Conservation (phyloP, 2,113 vertebrate species). For the Vombatus ursinus region DNA sequence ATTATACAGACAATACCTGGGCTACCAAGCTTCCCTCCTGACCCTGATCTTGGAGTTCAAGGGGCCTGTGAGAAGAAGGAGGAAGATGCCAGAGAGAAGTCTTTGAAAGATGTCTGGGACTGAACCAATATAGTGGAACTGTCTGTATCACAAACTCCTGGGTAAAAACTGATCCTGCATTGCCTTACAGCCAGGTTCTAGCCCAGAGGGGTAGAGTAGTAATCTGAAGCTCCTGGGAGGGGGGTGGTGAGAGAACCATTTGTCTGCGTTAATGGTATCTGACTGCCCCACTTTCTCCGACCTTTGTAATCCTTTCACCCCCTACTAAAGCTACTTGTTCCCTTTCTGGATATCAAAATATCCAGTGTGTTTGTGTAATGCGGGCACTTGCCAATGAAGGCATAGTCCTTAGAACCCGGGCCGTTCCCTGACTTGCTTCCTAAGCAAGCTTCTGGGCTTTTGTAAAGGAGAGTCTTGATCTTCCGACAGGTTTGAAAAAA, state of each 20-base stretch:
- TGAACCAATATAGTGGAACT: background rate
- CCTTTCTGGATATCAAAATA: background rate
- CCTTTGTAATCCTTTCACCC: background rate
- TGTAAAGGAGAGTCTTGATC: background rate
- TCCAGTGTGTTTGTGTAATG: background rate
- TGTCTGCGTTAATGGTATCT: background rate
- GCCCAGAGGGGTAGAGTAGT: background rate
- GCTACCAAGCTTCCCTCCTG: background rate
- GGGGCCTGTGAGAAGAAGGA: background rate
- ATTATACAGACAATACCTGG: background rate
- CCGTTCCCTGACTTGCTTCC: background rate
- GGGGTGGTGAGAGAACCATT: background rate
- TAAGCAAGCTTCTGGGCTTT: background rate
- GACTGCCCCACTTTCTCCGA: background rate
- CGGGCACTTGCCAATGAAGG: background rate
- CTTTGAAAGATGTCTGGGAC: background rate
- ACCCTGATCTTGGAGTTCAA: background rate
- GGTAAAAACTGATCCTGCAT: background rate
- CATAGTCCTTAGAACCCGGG: too few relatives aligned
- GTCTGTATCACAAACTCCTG: too few relatives aligned
- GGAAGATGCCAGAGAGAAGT: background rate
- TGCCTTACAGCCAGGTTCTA: background rate
- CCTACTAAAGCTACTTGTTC: background rate
- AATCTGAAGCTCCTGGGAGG: too few relatives aligned
- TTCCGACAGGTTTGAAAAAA: background rate